Evolutionary conservation across 2,797 vertebrate species (phyloP).

Genomic region (Pelochelys cantorii): DNA sequence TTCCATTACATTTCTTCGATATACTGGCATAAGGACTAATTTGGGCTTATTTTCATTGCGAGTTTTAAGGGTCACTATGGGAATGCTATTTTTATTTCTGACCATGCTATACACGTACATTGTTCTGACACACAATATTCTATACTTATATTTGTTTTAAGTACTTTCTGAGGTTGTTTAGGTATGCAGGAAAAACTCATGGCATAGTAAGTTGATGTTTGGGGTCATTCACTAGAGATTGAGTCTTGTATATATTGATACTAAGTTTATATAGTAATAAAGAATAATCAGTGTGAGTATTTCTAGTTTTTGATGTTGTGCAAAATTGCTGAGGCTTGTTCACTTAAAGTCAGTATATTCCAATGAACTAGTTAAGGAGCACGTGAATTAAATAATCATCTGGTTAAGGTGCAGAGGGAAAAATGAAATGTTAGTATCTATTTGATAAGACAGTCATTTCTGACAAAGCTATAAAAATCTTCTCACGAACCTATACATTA

Average conservation of each 20-base stretch:
- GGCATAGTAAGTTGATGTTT: background rate
- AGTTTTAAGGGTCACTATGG: background rate
- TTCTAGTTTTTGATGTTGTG: background rate
- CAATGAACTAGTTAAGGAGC: background rate
- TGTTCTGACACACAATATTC: background rate
- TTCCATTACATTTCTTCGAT: background rate
- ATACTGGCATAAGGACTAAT: background rate
- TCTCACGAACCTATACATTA: background rate
- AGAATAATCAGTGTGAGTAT: background rate
- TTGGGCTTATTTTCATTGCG: background rate
- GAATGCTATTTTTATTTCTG: background rate
- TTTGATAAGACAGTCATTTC: background rate
- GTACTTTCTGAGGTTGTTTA: background rate
- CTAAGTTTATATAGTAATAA: background rate
- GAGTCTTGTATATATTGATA: background rate
- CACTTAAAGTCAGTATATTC: background rate
- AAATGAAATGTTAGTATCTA: background rate
- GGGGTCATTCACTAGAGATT: background rate
- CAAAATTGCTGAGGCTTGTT: background rate
- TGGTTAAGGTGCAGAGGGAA: fast-evolving
- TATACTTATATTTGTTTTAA: background rate
- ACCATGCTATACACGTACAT: background rate
- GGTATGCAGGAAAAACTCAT: background rate
- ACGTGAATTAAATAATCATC: background rate
- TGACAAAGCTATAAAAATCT: background rate